Evolutionary conservation across 1,140 invertebrate species (phyloP).

Genomic region (Cotesia chilonis): DNA sequence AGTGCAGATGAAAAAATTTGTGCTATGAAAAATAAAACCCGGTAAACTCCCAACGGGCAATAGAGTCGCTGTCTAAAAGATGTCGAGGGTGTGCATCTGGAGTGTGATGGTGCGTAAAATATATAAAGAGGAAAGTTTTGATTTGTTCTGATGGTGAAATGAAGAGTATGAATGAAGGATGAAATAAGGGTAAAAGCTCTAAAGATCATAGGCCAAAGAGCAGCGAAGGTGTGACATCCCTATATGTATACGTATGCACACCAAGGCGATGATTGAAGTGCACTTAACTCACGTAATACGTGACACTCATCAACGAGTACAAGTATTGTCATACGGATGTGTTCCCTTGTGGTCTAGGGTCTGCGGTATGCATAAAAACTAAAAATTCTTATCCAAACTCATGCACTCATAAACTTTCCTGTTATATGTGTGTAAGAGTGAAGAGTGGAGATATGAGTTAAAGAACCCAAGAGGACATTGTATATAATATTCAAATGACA

Average conservation of each 20-base stretch:
- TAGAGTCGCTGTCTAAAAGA: too few relatives aligned
- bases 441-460: not conserved
- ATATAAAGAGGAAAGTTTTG: slow-evolving; percentile 32
- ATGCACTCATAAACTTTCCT: too few relatives aligned
- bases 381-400: too few relatives aligned
- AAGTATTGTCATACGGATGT: slow-evolving; percentile 28
- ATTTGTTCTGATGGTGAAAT: slow-evolving; percentile 17
- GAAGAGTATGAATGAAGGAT: slow-evolving; percentile 27
- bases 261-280: slow-evolving; percentile 62
- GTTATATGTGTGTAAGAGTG: not conserved
- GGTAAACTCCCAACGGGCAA: too few relatives aligned
- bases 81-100: too few relatives aligned
- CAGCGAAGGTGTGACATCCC: slow-evolving; percentile 48
- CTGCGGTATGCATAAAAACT: slow-evolving; percentile 17
- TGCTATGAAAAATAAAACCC: too few relatives aligned
- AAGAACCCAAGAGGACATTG: not conserved
- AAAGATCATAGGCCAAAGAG: slow-evolving; percentile 56
- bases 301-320: slow-evolving; percentile 39
- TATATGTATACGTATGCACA: slow-evolving; percentile 37
- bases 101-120: not conserved
- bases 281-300: slow-evolving; percentile 57
- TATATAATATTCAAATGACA: not conserved
- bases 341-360: slow-evolving; percentile 34
- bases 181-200: slow-evolving; percentile 39
- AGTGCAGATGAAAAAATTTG: too few relatives aligned